These are phyloP conservation scores for Diloba caeruleocephala DNA, from an alignment of 2,888 invertebrate genomes.

Conservation along the genomic window DNA sequence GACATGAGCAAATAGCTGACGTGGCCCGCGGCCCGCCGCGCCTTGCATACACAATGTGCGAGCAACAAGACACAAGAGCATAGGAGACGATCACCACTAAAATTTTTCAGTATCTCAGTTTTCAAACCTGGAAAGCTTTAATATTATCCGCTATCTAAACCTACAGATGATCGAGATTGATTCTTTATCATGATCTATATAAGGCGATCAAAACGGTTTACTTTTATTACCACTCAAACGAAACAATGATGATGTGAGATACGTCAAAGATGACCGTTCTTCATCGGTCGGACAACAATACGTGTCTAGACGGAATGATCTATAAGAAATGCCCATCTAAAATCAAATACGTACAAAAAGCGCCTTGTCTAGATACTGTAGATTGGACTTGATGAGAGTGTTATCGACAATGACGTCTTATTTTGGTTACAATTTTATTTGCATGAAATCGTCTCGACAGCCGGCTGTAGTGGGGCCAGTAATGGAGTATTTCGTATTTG, in stretches of 20 bases:
- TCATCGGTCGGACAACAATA: slow-evolving; percentile 47
- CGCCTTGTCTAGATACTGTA: slow-evolving; percentile 47
- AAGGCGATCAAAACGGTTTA: slow-evolving; percentile 35
- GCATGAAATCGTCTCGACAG: slow-evolving; percentile 71
- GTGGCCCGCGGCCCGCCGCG: slow-evolving; percentile 86
- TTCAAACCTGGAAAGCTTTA: background rate
- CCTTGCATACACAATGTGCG: slow-evolving; percentile 87
- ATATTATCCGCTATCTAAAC: background rate
- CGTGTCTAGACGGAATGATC: slow-evolving; percentile 43
- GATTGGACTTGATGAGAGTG: slow-evolving; percentile 51
- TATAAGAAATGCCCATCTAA: slow-evolving; percentile 50
- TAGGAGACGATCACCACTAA: slow-evolving; percentile 60
- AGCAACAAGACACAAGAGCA: slow-evolving; percentile 57
- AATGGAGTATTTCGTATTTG: slow-evolving; percentile 89
- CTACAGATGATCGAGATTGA: slow-evolving; percentile 20
- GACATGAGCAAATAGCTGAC: slow-evolving; percentile 88
- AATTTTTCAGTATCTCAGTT: slow-evolving; percentile 40
- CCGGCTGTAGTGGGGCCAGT: slow-evolving; percentile 68
- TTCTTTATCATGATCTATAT: slow-evolving; percentile 32
- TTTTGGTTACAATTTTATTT: slow-evolving; percentile 54
- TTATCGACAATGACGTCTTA: slow-evolving; percentile 49
- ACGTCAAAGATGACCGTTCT: slow-evolving; percentile 43
- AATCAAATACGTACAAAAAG: slow-evolving; percentile 48
- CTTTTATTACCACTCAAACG: slow-evolving; percentile 35
- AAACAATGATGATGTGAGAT: slow-evolving; percentile 51